Evolutionary conservation across 2,888 invertebrate genomes (phyloP).

Genomic region (Tanytarsus gracilentus): DNA sequence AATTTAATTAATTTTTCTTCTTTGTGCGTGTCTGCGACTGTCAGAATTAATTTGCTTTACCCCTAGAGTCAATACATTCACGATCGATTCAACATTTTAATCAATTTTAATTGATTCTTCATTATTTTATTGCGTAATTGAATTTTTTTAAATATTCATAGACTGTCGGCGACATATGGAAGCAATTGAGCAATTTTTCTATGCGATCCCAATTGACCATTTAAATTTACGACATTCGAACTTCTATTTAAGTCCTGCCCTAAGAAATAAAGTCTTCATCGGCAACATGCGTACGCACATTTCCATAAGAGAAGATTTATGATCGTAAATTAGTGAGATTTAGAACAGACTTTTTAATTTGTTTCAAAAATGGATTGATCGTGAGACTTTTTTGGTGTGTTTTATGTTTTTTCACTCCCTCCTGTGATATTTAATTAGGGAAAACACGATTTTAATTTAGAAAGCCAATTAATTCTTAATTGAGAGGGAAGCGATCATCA

Average conservation of each 20-base stretch:
- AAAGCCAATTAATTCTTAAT: conserved; percentile 7
- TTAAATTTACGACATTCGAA: no score
- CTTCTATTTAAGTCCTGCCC: no score
- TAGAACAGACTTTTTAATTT: no score
- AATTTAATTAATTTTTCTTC: conserved; percentile 1
- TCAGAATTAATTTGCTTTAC: background rate
- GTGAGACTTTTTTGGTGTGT: background rate
- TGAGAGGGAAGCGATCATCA: background rate
- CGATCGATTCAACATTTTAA: background rate
- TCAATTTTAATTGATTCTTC: background rate
- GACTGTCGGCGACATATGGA: conserved; percentile 7
- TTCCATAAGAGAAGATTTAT: no score
- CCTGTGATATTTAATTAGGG: background rate
- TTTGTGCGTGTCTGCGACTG: background rate
- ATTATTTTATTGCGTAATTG: conserved; percentile 7
- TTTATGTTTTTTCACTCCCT: background rate
- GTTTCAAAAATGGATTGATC: background rate
- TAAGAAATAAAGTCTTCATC: background rate
- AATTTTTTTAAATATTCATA: background rate
- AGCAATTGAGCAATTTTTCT: background rate
- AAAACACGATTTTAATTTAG: no score
- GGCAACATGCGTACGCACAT: no score
- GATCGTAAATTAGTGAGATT: no score
- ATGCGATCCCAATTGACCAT: background rate
- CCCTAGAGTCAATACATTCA: background rate